These are phyloP conservation scores for Drosophila birchii DNA, from an alignment of 2,888 invertebrate genomes.

Conservation along the genomic window DNA sequence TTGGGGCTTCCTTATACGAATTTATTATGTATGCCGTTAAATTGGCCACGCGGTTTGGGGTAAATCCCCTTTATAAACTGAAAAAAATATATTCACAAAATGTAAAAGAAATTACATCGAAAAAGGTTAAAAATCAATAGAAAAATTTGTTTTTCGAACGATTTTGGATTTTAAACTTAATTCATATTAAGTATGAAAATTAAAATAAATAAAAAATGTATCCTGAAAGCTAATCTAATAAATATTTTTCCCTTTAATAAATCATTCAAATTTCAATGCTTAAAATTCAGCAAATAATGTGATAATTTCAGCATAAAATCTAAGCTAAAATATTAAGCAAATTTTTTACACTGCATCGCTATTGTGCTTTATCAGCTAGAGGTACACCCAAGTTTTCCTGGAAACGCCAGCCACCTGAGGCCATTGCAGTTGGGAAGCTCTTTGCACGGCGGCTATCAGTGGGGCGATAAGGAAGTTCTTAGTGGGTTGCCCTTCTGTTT, in stretches of 20 bases:
- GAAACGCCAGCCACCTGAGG: conserved; percentile 59
- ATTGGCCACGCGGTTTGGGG: conserved; percentile 41
- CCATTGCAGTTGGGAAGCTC: conserved; percentile 32
- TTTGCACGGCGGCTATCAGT: conserved; percentile 8
- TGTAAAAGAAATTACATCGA: no score
- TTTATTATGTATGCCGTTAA: conserved; percentile 54
- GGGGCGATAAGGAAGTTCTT: conserved; percentile 20
- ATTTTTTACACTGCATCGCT: neutral
- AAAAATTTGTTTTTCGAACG: neutral
- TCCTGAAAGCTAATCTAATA: no score
- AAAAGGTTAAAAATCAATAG: neutral
- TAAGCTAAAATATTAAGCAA: no score
- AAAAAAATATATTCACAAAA: neutral
- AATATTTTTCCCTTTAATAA: neutral
- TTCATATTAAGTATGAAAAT: neutral
- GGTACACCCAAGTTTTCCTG: conserved; percentile 57
- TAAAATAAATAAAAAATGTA: no score
- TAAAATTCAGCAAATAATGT: neutral
- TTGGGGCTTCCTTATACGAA: conserved; percentile 29
- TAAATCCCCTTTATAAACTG: neutral
- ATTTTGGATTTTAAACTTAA: no score
- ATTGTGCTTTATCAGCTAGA: conserved; percentile 63
- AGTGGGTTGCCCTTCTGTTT: conserved; percentile 16
- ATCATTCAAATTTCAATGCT: neutral
- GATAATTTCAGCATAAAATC: neutral